These are phyloP conservation scores for Rissa tridactyla DNA, from an alignment of 2,113 vertebrate species.

Conservation along the genomic window DNA sequence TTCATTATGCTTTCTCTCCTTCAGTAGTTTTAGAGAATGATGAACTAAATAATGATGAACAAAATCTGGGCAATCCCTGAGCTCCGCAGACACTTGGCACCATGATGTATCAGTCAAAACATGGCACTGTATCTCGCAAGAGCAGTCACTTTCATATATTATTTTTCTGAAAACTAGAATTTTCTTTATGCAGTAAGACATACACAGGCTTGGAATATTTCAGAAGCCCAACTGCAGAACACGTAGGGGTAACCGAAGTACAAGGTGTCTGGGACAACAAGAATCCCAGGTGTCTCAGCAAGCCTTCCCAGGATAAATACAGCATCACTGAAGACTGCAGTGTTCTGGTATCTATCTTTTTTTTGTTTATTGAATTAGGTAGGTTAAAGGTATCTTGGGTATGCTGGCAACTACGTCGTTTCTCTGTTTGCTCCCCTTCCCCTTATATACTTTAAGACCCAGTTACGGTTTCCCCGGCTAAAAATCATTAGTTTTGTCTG, in stretches of 20 bases:
- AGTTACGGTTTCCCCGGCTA: not conserved
- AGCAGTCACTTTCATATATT: not conserved
- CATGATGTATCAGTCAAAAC: not conserved
- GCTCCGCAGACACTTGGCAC: not conserved
- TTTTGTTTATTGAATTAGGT: not conserved
- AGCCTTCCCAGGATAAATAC: not conserved
- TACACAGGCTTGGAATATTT: not conserved
- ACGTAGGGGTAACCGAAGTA: not conserved
- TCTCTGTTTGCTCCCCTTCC: not conserved
- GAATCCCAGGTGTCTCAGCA: not conserved
- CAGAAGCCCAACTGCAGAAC: not conserved
- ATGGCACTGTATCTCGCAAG: not conserved
- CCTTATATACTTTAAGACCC: not conserved
- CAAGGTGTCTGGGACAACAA: not conserved
- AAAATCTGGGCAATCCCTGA: not conserved
- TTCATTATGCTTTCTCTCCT: not conserved
- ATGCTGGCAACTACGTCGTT: not conserved
- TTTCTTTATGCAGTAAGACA: constrained; percentile 26
- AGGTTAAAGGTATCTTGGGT: not conserved
- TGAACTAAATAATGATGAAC: not conserved
- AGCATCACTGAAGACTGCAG: not conserved
- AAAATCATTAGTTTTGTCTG: not conserved
- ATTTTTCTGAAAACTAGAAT: constrained; percentile 23
- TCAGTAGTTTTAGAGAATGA: not conserved
- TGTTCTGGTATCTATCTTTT: not conserved